Evolutionary conservation across 23 tunicate genomes (phyloP).

Genomic region (Halocynthia roretzi): DNA sequence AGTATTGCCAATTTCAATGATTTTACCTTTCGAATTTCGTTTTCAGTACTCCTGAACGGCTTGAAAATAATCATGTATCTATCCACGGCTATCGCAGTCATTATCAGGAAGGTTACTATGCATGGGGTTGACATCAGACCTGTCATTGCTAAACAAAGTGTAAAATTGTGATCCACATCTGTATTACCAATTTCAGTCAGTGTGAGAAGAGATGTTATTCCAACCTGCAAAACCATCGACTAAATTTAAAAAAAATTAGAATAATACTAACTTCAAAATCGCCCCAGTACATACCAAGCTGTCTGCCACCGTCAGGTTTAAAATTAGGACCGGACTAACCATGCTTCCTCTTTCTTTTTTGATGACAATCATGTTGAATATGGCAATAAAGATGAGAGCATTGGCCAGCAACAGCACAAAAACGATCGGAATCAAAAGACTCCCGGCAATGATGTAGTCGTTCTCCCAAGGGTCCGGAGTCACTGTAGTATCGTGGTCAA

Average conservation of each 20-base stretch:
- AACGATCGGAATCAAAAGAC: slow-evolving; percentile 7
- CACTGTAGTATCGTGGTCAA: background rate
- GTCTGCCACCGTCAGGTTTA: slow-evolving; percentile 79
- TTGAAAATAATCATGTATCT: slow-evolving; percentile 21
- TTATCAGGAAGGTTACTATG: slow-evolving; percentile 44
- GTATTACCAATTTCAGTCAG: slow-evolving; percentile 2
- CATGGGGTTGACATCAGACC: slow-evolving; percentile 42
- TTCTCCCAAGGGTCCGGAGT: background rate
- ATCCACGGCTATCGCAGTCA: slow-evolving; percentile 65
- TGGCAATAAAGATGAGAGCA: slow-evolving; percentile 36
- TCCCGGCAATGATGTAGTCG: slow-evolving; percentile 21
- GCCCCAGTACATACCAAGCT: slow-evolving; percentile 34
- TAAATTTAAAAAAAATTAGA: background rate
- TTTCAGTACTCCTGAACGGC: slow-evolving; percentile 8
- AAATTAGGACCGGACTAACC: slow-evolving; percentile 24
- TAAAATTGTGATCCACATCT: background rate
- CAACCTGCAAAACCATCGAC: slow-evolving; percentile 26
- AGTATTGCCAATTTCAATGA: no score
- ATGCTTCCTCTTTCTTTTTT: background rate
- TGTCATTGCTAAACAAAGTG: background rate
- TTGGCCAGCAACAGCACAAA: slow-evolving; percentile 26
- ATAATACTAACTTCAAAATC: background rate
- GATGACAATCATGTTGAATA: slow-evolving; percentile 23
- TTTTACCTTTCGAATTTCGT: slow-evolving; percentile 11
- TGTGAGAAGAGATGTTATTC: slow-evolving; percentile 24